These are phyloP conservation scores for Lapara coniferarum DNA, from an alignment of 2,888 invertebrate species.

Conservation along the genomic window DNA sequence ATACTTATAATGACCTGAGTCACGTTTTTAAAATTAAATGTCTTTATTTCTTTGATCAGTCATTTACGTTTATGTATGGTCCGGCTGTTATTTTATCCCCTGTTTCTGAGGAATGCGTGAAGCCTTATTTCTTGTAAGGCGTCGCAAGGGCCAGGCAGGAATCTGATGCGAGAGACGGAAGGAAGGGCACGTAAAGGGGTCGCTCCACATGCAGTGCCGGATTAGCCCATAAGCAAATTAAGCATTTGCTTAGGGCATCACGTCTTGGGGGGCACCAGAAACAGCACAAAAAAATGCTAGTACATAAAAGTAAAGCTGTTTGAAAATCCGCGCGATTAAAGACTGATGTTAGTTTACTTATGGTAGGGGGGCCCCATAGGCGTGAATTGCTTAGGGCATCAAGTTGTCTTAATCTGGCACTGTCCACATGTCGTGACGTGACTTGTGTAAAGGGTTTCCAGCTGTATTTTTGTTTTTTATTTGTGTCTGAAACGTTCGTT, in stretches of 20 bases:
- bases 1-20: not conserved
- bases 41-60: constrained; percentile 17
- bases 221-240: too few relatives aligned
- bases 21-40: not conserved
- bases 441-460: not conserved
- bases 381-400: too few relatives aligned
- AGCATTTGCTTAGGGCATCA: too few relatives aligned
- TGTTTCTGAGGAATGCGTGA: constrained; percentile 14
- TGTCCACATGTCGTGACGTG: not conserved
- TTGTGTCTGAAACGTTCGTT: not conserved
- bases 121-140: constrained; percentile 14
- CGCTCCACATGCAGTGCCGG: too few relatives aligned
- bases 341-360: too few relatives aligned
- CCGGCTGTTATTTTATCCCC: not conserved
- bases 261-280: too few relatives aligned
- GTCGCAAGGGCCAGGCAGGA: not conserved
- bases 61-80: constrained; percentile 18
- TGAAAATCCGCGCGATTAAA: too few relatives aligned
- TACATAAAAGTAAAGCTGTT: too few relatives aligned
- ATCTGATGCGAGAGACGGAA: constrained; percentile 14
- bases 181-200: constrained; percentile 16
- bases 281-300: too few relatives aligned
- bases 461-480: not conserved
- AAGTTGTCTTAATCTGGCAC: too few relatives aligned
- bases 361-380: too few relatives aligned